Conservation (phyloP, 2,888 invertebrate species). For the Tricholauxania praeusta region DNA sequence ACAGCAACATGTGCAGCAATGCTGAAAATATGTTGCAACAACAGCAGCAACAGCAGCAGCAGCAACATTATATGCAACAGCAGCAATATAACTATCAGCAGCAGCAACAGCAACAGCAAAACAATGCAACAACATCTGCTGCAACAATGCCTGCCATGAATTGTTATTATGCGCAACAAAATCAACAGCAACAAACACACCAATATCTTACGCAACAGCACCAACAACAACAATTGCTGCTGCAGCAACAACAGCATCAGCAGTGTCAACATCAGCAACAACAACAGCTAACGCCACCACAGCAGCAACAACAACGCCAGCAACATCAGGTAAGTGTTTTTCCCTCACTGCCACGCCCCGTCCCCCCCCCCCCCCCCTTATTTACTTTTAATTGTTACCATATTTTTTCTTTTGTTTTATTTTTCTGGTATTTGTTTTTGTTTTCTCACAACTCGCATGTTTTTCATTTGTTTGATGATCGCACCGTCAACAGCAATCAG, state of each 20-base stretch:
- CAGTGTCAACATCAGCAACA: conserved; percentile 34
- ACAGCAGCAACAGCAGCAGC: conserved; percentile 35
- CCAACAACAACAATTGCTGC: conserved; percentile 32
- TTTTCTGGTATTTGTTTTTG: conserved; percentile 7
- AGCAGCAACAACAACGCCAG: conserved; percentile 42
- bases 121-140: conserved; percentile 19
- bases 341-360: not conserved
- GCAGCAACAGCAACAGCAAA: conserved; percentile 38
- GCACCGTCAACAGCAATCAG: conserved; percentile 4
- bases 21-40: conserved; percentile 24
- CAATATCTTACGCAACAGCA: conserved; percentile 37
- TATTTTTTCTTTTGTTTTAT: not conserved
- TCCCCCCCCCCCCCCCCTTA: not conserved
- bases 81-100: conserved; percentile 42
- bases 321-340: conserved; percentile 47
- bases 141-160: conserved; percentile 37
- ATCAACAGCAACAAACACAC: conserved; percentile 37
- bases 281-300: conserved; percentile 27
- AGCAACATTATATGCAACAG: conserved; percentile 24
- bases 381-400: no score
- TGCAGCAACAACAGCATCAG: conserved; percentile 44
- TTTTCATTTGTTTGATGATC: conserved; percentile 20
- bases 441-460: conserved; percentile 1
- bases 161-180: conserved; percentile 47
- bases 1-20: conserved; percentile 42